Conservation (phyloP, 1,140 invertebrate species). For the Anagrus nilaparvatae region DNA sequence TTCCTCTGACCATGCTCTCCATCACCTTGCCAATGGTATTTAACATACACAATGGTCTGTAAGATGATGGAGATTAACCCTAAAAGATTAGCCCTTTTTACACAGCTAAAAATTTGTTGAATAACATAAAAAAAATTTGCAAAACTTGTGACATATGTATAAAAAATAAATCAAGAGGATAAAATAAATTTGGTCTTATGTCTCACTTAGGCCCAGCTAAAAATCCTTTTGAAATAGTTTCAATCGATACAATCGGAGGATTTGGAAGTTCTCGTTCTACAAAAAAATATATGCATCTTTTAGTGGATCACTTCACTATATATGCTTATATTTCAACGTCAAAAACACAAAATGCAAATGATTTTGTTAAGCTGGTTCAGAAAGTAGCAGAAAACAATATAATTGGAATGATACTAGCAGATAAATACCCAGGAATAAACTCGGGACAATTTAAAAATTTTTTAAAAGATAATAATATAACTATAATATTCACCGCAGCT, state of each 20-base stretch:
- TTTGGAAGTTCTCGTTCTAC: conserved; percentile 24
- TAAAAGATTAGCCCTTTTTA: conserved; percentile 13
- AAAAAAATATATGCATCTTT: conserved; percentile 27
- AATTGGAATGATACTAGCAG: conserved; percentile 19
- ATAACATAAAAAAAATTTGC: conserved; percentile 12
- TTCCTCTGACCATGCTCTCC: no score
- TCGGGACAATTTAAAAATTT: conserved; percentile 18
- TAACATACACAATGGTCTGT: no score
- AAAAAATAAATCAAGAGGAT: conserved; percentile 17
- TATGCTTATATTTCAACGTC: conserved; percentile 28
- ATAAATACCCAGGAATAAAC: conserved; percentile 18
- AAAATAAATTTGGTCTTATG: conserved; percentile 16
- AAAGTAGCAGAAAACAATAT: conserved; percentile 18
- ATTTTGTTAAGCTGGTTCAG: conserved; percentile 34
- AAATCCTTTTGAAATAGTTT: conserved; percentile 30
- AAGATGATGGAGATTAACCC: no score
- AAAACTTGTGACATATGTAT: conserved; percentile 11
- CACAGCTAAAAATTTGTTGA: conserved; percentile 8
- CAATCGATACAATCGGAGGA: conserved; percentile 29
- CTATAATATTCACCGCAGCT: conserved; percentile 14
- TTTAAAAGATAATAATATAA: conserved; percentile 10
- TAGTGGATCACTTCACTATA: conserved; percentile 27
- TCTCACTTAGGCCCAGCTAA: conserved; percentile 18
- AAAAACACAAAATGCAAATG: conserved; percentile 25
- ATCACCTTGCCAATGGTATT: no score